Evolutionary conservation across 2,113 vertebrate species (phyloP).

Genomic region (Emberiza fucata): DNA sequence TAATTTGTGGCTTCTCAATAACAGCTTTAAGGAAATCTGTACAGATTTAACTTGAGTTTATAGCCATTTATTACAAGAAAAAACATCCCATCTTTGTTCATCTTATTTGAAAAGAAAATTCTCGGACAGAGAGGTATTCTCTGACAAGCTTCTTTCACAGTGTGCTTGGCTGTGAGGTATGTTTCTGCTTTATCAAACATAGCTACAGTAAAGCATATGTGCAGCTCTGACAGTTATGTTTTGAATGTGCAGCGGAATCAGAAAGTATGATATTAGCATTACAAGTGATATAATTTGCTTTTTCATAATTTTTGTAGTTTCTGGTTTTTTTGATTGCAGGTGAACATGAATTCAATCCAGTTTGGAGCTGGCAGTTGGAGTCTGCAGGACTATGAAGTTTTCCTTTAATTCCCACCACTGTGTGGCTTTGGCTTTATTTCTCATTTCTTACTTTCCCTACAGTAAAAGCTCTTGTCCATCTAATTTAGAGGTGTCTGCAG

Average conservation of each 20-base stretch:
- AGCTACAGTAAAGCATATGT: not conserved
- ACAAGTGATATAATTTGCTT: not conserved
- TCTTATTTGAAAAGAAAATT: not conserved
- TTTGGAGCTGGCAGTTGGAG: not conserved
- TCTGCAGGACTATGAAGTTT: not conserved
- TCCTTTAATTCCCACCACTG: not conserved
- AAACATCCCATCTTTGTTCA: not conserved
- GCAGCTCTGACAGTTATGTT: not conserved
- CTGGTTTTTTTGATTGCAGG: not conserved
- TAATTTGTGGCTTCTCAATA: constrained; percentile 33
- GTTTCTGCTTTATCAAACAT: not conserved
- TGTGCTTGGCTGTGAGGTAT: not conserved
- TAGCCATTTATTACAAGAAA: not conserved
- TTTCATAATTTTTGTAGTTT: not conserved
- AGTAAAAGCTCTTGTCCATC: not conserved
- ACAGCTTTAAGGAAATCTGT: constrained; percentile 17
- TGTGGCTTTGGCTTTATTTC: not conserved
- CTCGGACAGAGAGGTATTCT: not conserved
- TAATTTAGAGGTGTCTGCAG: not conserved
- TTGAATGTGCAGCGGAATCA: not conserved
- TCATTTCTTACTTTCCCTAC: not conserved
- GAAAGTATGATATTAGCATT: not conserved
- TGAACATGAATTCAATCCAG: not conserved
- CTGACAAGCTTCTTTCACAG: not conserved
- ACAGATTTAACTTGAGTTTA: not conserved